Percentiles rank a stretch among this genome's conserved stretches.
These are phyloP conservation scores for Parapristionchus giblindavisi DNA, from an alignment of 2,888 invertebrate species.

Conservation along the genomic window DNA sequence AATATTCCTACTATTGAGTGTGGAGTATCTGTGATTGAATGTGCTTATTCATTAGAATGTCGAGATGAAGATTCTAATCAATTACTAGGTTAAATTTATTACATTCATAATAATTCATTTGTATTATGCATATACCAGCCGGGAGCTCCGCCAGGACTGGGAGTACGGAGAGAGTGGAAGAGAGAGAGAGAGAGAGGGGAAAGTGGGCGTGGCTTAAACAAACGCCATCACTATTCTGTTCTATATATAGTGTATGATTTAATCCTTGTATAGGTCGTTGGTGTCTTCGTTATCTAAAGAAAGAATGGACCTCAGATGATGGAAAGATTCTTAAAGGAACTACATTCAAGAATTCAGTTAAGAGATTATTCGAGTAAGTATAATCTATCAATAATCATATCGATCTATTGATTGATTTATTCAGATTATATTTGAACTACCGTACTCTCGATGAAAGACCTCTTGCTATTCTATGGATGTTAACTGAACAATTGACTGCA, in stretches of 20 bases:
- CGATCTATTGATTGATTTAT: neutral
- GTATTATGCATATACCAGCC: too few species aligned
- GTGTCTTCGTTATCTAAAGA: conserved; percentile 45
- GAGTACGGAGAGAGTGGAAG: too few species aligned
- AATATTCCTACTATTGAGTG: conserved; percentile 19
- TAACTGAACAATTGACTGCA: conserved; percentile 33
- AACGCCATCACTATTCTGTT: too few species aligned
- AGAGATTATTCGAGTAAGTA: conserved; percentile 38
- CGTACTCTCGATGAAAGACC: conserved; percentile 4
- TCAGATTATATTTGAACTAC: conserved; percentile 22
- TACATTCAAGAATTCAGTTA: conserved; percentile 36
- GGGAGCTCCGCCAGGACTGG: too few species aligned
- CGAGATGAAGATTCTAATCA: conserved; percentile 17
- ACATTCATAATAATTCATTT: too few species aligned
- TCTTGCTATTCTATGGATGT: conserved; percentile 19
- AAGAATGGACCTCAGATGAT: conserved; percentile 42
- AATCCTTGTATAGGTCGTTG: conserved; percentile 42
- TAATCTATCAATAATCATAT: neutral
- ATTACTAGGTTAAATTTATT: neutral
- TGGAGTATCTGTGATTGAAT: conserved; percentile 27
- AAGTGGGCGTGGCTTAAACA: neutral
- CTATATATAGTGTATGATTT: too few species aligned
- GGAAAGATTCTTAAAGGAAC: conserved; percentile 38
- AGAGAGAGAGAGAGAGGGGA: neutral
- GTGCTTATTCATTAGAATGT: neutral